Evolutionary conservation across 1,140 invertebrate species (phyloP), one percentile per base, ranked within the genome.

Genomic region (Tachypleus tridentatus): DNA sequence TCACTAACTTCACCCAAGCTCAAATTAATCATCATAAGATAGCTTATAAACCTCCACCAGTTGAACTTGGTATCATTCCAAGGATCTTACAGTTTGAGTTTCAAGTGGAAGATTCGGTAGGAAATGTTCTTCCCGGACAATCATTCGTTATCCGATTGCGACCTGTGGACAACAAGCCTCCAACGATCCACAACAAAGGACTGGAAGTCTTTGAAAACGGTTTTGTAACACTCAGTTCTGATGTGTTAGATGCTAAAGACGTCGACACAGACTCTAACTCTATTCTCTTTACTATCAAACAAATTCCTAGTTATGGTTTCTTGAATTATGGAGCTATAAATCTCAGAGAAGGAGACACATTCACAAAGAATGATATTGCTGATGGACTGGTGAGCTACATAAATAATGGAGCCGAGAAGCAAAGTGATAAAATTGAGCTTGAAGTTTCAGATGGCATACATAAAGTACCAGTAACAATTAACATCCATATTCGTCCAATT

Each of bases 381-480:
- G 67, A 67, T 61, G 71, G 74, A n/a, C 62, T 70, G 11, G 69
- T 80, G 8, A 56, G 72, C 7, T 80, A 80, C 69, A 65, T 67
- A 6, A 75, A 77, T 64, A 61, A 59, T 50, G 75, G 74, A 51
- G 72, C 70, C 9, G 74, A 78, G 62, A 63, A 66, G 9, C 67
- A 70, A 4, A 66, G 69, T n/a, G 78, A 80, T 64, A 69, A 63
- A 4, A 73, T 79, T 58, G 64, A 62, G 11, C 51, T 78, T 5
- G 74, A 79, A 65, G 74, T 79, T 0, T 74, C 78, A 48, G 79
- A 79, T 72, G 76, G 77, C 3, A 67, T 74, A 49, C 78, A 79
- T 66, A 70, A 71, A 62, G 73, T 79, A 47, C 75, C 76, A 5
- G 67, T 73, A 6, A 72, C 66, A 4, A 66, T 80, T 49, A 73